Conservation (phyloP, 1,140 invertebrate genomes). For the Camponotus vicinus region DNA sequence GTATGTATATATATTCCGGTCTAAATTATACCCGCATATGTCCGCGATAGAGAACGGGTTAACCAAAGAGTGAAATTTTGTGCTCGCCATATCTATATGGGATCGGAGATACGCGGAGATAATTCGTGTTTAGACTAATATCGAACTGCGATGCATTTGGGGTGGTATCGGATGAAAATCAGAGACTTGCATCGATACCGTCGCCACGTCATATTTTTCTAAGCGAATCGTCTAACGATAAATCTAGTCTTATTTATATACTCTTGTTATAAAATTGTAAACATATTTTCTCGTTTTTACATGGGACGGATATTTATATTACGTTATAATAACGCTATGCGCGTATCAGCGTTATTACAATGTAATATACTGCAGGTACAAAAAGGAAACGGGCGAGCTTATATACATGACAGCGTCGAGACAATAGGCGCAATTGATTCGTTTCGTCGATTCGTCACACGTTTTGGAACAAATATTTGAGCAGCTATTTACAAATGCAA, state of each 20-base stretch:
- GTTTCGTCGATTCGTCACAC: not conserved
- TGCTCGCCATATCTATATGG: slow-evolving; percentile 51
- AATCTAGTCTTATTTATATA: slow-evolving; percentile 84
- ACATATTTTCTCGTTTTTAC: slow-evolving; percentile 50
- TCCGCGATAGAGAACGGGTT: slow-evolving; percentile 70
- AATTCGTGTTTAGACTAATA: slow-evolving; percentile 20
- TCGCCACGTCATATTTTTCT: slow-evolving; percentile 49
- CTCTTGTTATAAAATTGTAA: slow-evolving; percentile 75
- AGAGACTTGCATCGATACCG: slow-evolving; percentile 10
- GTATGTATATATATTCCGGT: too few relatives aligned
- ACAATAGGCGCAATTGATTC: slow-evolving; percentile 1
- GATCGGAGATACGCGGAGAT: not conserved
- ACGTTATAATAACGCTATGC: not conserved
- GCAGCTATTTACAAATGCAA: not conserved
- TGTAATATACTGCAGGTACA: not conserved
- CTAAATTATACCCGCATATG: slow-evolving; percentile 76
- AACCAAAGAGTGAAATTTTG: slow-evolving; percentile 80
- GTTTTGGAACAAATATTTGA: slow-evolving; percentile 1
- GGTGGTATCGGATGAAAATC: slow-evolving; percentile 3
- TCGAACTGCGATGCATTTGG: slow-evolving; percentile 46
- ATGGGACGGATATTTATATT: slow-evolving; percentile 32
- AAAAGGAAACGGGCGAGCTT: not conserved
- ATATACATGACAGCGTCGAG: not conserved
- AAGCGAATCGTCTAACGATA: slow-evolving; percentile 69
- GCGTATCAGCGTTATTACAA: not conserved